Evolutionary conservation across 2,888 invertebrate species (phyloP).

Genomic region (Gisinianus flammeolus): DNA sequence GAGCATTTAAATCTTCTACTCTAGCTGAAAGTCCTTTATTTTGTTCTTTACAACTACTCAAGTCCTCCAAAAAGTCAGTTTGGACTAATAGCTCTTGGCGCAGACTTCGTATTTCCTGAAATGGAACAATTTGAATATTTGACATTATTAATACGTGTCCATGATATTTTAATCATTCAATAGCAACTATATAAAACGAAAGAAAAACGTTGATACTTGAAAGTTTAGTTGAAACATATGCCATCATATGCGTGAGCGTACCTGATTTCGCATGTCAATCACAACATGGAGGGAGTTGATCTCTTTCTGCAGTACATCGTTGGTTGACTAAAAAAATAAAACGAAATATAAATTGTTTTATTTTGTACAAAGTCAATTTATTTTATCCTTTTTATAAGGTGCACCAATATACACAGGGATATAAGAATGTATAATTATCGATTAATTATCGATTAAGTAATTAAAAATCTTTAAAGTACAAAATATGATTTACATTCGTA

Average conservation of each 20-base stretch:
- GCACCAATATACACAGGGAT: conserved; percentile 14
- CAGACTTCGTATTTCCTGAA: conserved; percentile 75
- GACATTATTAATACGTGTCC: no score
- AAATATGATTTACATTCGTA: conserved; percentile 24
- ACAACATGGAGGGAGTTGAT: conserved; percentile 85
- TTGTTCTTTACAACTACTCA: conserved; percentile 48
- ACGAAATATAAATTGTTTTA: conserved; percentile 2
- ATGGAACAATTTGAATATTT: no score
- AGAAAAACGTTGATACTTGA: no score
- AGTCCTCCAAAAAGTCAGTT: conserved; percentile 48
- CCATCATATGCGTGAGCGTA: background rate
- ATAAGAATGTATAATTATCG: background rate
- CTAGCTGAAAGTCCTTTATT: conserved; percentile 48
- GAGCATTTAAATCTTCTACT: conserved; percentile 57
- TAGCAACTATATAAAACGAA: no score
- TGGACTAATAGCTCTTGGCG: conserved; percentile 61
- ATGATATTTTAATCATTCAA: no score
- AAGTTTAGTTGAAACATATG: no score
- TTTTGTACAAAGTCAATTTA: no score
- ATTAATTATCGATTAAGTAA: no score
- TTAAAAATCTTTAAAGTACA: no score
- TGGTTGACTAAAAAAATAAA: conserved; percentile 9
- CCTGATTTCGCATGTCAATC: conserved; percentile 81
- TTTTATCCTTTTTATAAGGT: no score
- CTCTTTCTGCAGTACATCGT: conserved; percentile 68